phyloP scores from a whole-genome alignment of 2,888 invertebrate genomes.

The Epinotia brunnichana region DNA sequence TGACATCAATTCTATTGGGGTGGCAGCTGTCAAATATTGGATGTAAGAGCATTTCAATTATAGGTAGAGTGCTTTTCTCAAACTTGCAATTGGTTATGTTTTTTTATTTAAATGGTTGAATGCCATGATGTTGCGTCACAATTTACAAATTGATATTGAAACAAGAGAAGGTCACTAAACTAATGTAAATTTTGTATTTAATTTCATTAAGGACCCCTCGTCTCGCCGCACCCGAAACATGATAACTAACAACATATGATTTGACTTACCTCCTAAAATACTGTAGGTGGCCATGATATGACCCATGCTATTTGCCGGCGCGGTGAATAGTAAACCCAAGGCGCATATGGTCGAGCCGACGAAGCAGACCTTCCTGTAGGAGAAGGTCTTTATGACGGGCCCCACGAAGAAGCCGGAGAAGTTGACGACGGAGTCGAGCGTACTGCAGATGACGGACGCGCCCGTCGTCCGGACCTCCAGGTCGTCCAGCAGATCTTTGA shows the following conservation, averaged over 20 bases:
- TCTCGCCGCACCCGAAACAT: too few species aligned
- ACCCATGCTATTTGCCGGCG: slow-evolving; percentile 87
- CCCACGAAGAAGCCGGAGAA: slow-evolving; percentile 91
- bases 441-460: slow-evolving; percentile 89
- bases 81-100: not conserved
- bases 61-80: too few species aligned
- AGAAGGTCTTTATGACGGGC: slow-evolving; percentile 89
- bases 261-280: slow-evolving; percentile 87
- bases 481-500: slow-evolving; percentile 87
- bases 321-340: slow-evolving; percentile 86
- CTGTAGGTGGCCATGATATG: slow-evolving; percentile 89
- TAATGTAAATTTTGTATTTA: too few species aligned
- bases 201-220: too few species aligned
- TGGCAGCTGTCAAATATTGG: too few species aligned
- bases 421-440: slow-evolving; percentile 89
- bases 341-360: slow-evolving; percentile 87
- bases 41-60: too few species aligned
- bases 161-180: too few species aligned
- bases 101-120: too few species aligned
- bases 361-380: slow-evolving; percentile 88
- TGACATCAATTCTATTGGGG: too few species aligned
- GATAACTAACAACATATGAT: not conserved
- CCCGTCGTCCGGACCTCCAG: slow-evolving; percentile 89
- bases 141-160: too few species aligned
- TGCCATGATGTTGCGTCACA: too few species aligned